Conservation (phyloP, 2,113 vertebrate species). For the Muntiacus reevesi region DNA sequence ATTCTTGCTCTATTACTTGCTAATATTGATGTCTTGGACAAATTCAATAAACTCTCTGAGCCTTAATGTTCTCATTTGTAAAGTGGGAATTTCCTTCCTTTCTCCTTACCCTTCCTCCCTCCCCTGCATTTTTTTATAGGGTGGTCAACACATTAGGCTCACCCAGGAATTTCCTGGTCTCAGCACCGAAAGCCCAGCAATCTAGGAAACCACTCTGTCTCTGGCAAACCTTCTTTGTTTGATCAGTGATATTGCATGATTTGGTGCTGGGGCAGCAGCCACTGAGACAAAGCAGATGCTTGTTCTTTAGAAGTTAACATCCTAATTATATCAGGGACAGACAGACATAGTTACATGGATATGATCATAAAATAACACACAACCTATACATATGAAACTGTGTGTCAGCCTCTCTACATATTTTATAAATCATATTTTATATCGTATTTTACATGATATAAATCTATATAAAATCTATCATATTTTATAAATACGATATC, state of each 20-base stretch:
- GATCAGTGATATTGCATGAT: fast-evolving
- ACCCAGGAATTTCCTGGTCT: neutral
- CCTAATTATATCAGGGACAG: neutral
- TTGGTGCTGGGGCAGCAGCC: neutral
- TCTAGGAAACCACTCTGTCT: neutral
- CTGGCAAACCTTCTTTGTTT: neutral
- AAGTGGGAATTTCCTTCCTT: neutral
- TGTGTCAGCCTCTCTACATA: neutral
- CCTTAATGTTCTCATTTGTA: neutral
- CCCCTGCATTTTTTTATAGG: neutral
- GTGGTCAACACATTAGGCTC: neutral
- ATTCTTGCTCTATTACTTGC: neutral
- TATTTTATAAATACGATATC: neutral
- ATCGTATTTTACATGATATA: too few relatives aligned
- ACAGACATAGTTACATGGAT: neutral
- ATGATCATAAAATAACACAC: neutral
- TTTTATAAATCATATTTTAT: neutral
- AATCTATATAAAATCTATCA: too few relatives aligned
- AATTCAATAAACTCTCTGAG: neutral
- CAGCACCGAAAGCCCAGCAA: neutral
- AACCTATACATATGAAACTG: neutral
- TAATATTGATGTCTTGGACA: neutral
- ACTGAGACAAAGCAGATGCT: neutral
- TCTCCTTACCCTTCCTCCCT: neutral
- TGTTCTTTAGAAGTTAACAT: neutral